Base-by-base conservation (phyloP, 2,797 vertebrate genomes). In the Myotis myotis region DNA sequence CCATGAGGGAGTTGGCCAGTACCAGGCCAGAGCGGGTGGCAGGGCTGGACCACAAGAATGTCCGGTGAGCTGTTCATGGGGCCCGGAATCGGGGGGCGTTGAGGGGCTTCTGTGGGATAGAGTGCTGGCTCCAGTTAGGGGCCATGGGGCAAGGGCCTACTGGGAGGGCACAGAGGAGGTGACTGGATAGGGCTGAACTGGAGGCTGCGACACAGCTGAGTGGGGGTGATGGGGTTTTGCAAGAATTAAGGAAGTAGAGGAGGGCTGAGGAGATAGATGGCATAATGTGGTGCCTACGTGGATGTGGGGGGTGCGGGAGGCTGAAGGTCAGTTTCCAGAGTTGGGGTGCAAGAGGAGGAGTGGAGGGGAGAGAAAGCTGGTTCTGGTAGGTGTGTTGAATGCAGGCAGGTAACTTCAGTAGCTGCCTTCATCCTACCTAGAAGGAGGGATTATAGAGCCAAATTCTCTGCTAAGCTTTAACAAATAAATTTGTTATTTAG, bases 401-500 rank as follows among this genome's bases (percentile, higher is more conserved):
- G 33, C 28, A 22, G 53, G 81, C 22, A 9, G 20, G 0, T 5
- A 20, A 9, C 41, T 20, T 55, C 30, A 1, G n/a, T 3, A 55
- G 51, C 16, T 22, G 87, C 16, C 64, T 78, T 53, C 62, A 55
- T 12, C 47, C 6, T 1, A 81, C 53, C 80, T 28, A 3, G 44
- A 33, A 22, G 47, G 79, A 38, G 36, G 78, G 78, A 28, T 79
- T 74, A 38, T 0, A 66, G 62, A 33, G 78, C 22, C 2, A 16
- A 60, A 8, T 33, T 76, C 30, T 81, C 36, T 22, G 20, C 15
- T 72, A 64, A 33, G 30, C 38, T 81, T 74, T 41, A 53, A 44
- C 66, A 72, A 47, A 22, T 28, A 8, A n/a, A 11, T 68, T 78
- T 86, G 47, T 82, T 92, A 51, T 23, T 90, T 88, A 64, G 87